These are phyloP conservation scores for Aphrocallistes beatrix DNA, from an alignment of 37 sponge, comb jelly and placozoan genomes.

Conservation along the genomic window DNA sequence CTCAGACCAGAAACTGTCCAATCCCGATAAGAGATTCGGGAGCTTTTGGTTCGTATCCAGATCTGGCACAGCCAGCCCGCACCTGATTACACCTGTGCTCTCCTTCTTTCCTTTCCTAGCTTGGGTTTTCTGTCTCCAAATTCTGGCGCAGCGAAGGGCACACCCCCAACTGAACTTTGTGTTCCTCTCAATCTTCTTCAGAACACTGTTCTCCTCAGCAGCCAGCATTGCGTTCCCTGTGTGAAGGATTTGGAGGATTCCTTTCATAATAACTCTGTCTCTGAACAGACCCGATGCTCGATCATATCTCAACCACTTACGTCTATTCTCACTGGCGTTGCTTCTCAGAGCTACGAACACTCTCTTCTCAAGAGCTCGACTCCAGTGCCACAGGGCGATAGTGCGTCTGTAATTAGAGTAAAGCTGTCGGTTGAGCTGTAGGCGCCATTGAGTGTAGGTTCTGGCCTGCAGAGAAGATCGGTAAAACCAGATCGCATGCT, in stretches of 20 bases:
- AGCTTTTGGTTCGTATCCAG: neutral
- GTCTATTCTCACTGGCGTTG: neutral
- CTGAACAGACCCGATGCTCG: neutral
- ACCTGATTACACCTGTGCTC: neutral
- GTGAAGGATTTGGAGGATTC: neutral
- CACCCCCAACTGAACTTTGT: neutral
- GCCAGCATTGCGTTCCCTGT: neutral
- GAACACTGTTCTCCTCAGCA: neutral
- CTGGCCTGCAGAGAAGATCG: neutral
- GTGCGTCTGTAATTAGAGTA: neutral
- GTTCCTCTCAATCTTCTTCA: neutral
- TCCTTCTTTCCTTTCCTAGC: neutral
- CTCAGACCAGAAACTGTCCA: constrained; percentile 13
- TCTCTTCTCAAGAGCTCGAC: neutral
- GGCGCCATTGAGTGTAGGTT: constrained; percentile 3
- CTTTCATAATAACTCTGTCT: neutral
- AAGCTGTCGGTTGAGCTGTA: neutral
- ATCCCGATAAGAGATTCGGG: neutral
- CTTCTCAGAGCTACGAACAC: neutral
- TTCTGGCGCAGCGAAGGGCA: neutral
- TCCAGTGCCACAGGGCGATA: neutral
- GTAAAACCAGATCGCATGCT: neutral
- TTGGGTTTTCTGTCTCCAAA: neutral
- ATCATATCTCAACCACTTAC: neutral
- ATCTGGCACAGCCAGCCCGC: neutral